These are phyloP conservation scores for Anoplius nigerrimus DNA, from an alignment of 2,888 invertebrate species.

Conservation along the genomic window DNA sequence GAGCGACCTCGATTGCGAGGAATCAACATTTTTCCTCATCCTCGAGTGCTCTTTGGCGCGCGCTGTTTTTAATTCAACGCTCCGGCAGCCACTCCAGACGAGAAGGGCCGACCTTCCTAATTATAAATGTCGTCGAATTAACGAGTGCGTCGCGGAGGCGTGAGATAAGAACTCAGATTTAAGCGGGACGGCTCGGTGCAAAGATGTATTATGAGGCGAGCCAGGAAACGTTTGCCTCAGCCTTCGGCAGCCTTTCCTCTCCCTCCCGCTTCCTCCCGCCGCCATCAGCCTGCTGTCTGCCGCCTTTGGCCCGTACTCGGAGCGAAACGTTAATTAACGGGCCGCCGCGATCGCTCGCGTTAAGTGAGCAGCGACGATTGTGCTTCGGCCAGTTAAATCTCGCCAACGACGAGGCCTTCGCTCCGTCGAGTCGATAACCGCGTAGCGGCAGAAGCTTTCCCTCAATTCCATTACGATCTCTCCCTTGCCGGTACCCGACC, in stretches of 20 bases:
- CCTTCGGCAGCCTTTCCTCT: too few relatives aligned
- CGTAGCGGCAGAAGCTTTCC: slow-evolving; percentile 13
- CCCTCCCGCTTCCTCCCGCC: too few relatives aligned
- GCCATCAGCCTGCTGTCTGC: too few relatives aligned
- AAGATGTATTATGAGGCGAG: too few relatives aligned
- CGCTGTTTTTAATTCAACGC: neutral
- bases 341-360: slow-evolving; percentile 26
- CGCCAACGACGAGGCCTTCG: slow-evolving; percentile 37
- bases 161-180: too few relatives aligned
- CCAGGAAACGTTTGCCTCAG: too few relatives aligned
- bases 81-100: neutral
- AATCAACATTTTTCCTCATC: neutral
- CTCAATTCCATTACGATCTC: slow-evolving; percentile 43
- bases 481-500: slow-evolving; percentile 20
- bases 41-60: neutral
- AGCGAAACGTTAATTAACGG: too few relatives aligned
- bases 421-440: slow-evolving; percentile 14
- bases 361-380: slow-evolving; percentile 31
- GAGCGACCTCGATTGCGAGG: neutral
- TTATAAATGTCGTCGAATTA: too few relatives aligned
- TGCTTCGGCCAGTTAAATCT: slow-evolving; percentile 37
- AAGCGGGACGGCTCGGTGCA: too few relatives aligned
- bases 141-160: too few relatives aligned
- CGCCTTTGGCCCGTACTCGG: too few relatives aligned
- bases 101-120: too few relatives aligned